phyloP scores from a whole-genome alignment of 1,140 invertebrate genomes.

The Hylaeus volcanicus region DNA sequence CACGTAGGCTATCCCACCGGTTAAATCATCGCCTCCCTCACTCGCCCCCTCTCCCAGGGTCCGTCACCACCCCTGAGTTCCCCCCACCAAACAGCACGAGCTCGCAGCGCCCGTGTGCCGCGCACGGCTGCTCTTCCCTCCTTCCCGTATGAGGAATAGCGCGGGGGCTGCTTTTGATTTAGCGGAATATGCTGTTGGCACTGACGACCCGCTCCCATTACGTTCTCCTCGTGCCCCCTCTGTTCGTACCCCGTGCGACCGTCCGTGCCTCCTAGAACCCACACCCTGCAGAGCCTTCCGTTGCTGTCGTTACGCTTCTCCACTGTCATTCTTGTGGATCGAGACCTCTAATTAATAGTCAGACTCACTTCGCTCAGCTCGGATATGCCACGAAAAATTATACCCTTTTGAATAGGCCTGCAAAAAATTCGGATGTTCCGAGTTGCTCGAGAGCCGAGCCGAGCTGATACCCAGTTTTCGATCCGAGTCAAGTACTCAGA shows the following conservation, averaged over 20 bases:
- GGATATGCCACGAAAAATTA: slow-evolving; percentile 66
- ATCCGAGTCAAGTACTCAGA: too few relatives aligned
- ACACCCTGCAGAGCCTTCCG: slow-evolving; percentile 2
- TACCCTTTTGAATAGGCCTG: slow-evolving; percentile 54
- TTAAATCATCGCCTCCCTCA: slow-evolving; percentile 60
- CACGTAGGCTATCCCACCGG: slow-evolving; percentile 50
- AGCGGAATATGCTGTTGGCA: slow-evolving; percentile 76
- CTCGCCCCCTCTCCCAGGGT: not conserved
- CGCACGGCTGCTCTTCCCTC: slow-evolving; percentile 32
- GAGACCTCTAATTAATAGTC: slow-evolving; percentile 73
- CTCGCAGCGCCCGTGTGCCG: slow-evolving; percentile 33
- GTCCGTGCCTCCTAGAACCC: not conserved
- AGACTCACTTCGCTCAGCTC: slow-evolving; percentile 52
- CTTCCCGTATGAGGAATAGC: slow-evolving; percentile 67
- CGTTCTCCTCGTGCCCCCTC: slow-evolving; percentile 4
- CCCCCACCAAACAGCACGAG: not conserved
- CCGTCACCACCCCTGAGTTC: not conserved
- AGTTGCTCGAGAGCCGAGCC: too few relatives aligned
- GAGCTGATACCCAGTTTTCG: too few relatives aligned
- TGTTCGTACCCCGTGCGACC: not conserved
- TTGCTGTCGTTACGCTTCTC: not conserved
- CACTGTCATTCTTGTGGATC: slow-evolving; percentile 22
- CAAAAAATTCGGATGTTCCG: too few relatives aligned
- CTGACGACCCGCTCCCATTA: slow-evolving; percentile 74
- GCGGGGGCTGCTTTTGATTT: slow-evolving; percentile 76